Evolutionary conservation across 2,888 invertebrate genomes (phyloP).

Genomic region (Cerceris ruficornis): DNA sequence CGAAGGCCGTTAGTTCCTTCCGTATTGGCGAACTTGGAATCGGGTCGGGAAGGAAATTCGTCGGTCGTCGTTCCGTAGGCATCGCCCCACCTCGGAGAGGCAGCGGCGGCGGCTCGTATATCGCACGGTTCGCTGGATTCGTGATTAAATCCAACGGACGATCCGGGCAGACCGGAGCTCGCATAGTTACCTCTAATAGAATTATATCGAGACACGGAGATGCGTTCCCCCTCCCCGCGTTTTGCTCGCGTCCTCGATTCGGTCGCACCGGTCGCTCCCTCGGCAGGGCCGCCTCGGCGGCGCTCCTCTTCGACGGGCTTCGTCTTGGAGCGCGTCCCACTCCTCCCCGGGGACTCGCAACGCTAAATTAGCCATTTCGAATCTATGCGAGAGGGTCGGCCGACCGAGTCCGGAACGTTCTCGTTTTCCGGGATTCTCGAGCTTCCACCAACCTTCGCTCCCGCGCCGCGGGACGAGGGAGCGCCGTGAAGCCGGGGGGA

Average conservation of each 20-base stretch:
- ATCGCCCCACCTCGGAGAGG: slow-evolving; percentile 31
- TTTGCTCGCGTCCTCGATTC: slow-evolving; percentile 25
- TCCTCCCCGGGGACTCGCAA: slow-evolving; percentile 74
- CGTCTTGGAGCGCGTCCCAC: slow-evolving; percentile 54
- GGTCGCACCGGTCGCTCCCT: slow-evolving; percentile 17
- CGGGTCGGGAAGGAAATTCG: not conserved
- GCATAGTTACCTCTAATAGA: slow-evolving; percentile 81
- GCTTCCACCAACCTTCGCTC: too few species aligned
- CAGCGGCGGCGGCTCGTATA: slow-evolving; percentile 67
- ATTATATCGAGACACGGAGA: slow-evolving; percentile 80
- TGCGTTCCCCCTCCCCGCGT: slow-evolving; percentile 49
- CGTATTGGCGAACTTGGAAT: not conserved
- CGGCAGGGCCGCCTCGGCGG: slow-evolving; percentile 55
- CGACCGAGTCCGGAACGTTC: not conserved
- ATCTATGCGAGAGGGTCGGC: slow-evolving; percentile 75
- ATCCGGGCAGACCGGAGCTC: slow-evolving; percentile 75
- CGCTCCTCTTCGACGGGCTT: slow-evolving; percentile 51
- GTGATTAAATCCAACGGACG: slow-evolving; percentile 80
- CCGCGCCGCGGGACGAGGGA: too few species aligned
- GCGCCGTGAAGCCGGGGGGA: too few species aligned
- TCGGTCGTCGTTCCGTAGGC: slow-evolving; percentile 8
- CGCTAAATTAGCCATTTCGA: slow-evolving; percentile 81
- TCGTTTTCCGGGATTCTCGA: slow-evolving; percentile 3
- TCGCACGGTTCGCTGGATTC: slow-evolving; percentile 77
- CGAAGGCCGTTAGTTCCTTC: slow-evolving; percentile 18